Evolutionary conservation across 2,113 vertebrate genomes (phyloP), one percentile per base, ranked within the genome.

Genomic region (Emydura subglobosa): DNA sequence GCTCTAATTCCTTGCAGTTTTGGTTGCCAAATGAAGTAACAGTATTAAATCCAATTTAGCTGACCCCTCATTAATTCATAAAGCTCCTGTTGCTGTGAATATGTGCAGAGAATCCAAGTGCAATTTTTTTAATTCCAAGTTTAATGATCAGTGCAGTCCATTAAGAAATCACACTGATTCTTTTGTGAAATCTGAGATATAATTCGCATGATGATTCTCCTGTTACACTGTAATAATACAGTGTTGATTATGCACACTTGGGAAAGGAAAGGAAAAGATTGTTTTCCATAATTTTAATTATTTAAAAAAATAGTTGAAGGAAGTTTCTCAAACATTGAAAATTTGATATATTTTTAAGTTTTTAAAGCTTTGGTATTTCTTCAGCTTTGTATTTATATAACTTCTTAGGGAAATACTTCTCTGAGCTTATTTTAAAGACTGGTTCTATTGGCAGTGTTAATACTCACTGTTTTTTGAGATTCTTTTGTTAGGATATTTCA

Each of bases 21-120:
- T 86, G 1, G 0, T 68, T 90, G 79, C 88, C 85, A 85, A 72
- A 92, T 81, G 59, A 86, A 92, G 21, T 86, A 95, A 83, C 22
- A 72, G 55, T 76, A 61, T 55, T 94, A 91, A 94, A 97, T 92
- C 65, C 76, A 89, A 80, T 95, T 92, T 83, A 94, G 42, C 59
- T 92, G 83, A 83, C n/a, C 80, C 93, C 79, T 50, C 86, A 83
- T n/a, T 0, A 1, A 12, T 91, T 80, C 1, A 3, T 88, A 79
- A 83, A 91, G 80, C 19, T 89, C 72, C 88, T 22, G 4, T 24
- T 83, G 44, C 74, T 42, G 5, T 34, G 54, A 59, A 83, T 44
- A 17, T 72, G 19, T 72, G 34, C 68, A 59, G 14, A 59, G 89
- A 85, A 42, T 34, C 44, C 79, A 47, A 92, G 14, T 2, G 0